A percentile compares a stretch with the other conserved stretches of the same genome.
Conservation (phyloP, 2,888 invertebrate species). For the Siphonodentalium dalli region DNA sequence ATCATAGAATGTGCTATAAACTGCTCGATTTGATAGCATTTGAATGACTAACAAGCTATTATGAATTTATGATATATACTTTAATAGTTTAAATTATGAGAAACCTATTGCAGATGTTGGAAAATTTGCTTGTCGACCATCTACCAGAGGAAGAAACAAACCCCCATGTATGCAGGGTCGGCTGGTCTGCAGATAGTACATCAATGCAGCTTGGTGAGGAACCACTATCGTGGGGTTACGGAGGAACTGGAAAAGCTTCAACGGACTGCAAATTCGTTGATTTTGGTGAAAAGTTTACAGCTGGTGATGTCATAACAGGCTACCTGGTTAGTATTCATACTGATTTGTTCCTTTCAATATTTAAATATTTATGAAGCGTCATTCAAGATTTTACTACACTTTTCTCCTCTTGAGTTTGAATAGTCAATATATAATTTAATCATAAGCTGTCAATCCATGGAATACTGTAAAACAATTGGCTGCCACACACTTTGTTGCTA, state of each 20-base stretch:
- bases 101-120: slow-evolving; percentile 45
- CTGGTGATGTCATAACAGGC: slow-evolving; percentile 85
- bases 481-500: too few species aligned
- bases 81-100: background rate
- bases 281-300: slow-evolving; percentile 76
- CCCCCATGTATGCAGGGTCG: slow-evolving; percentile 82
- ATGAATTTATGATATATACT: too few species aligned
- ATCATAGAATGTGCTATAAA: too few species aligned
- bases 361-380: too few species aligned
- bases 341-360: too few species aligned
- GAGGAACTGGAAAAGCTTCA: slow-evolving; percentile 84
- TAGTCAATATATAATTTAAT: too few species aligned
- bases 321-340: slow-evolving; percentile 76
- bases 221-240: slow-evolving; percentile 79
- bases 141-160: slow-evolving; percentile 69
- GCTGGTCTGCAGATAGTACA: slow-evolving; percentile 83
- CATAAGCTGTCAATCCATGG: too few species aligned
- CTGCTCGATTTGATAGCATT: background rate
- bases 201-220: slow-evolving; percentile 82
- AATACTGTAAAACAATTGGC: too few species aligned
- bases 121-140: slow-evolving; percentile 64
- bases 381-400: too few species aligned
- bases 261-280: slow-evolving; percentile 79
- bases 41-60: too few species aligned
- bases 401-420: too few species aligned